Evolutionary conservation across 2,113 vertebrate species (phyloP).

Genomic region (Syrrhaptes paradoxus): DNA sequence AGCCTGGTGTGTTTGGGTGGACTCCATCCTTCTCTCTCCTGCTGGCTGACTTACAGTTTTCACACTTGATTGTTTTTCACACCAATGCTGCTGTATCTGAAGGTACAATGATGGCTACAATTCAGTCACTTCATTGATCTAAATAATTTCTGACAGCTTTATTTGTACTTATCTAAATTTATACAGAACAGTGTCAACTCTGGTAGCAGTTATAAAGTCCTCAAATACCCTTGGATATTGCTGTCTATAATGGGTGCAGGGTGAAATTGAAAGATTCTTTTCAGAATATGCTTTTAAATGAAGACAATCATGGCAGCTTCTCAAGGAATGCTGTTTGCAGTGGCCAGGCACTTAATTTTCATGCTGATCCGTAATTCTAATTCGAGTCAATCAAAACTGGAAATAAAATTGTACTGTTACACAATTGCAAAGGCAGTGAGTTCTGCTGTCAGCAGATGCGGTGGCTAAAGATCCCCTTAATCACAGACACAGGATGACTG

Average conservation of each 20-base stretch:
- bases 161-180: not conserved
- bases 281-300: not conserved
- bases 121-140: not conserved
- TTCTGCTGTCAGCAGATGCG: not conserved
- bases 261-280: not conserved
- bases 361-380: not conserved
- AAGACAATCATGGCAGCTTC: not conserved
- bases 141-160: not conserved
- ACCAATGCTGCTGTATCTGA: not conserved
- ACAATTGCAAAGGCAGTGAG: not conserved
- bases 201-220: not conserved
- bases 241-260: not conserved
- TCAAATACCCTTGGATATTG: not conserved
- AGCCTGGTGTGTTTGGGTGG: not conserved
- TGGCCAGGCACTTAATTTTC: not conserved
- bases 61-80: not conserved
- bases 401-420: slow-evolving; percentile 21
- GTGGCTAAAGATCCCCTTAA: not conserved
- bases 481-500: not conserved
- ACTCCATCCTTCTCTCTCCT: not conserved
- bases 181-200: not conserved
- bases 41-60: not conserved
- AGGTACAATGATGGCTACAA: not conserved
- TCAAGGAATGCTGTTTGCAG: not conserved
- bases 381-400: not conserved